Base-by-base conservation (phyloP, 2,888 invertebrate genomes). In the Tachina fera region DNA sequence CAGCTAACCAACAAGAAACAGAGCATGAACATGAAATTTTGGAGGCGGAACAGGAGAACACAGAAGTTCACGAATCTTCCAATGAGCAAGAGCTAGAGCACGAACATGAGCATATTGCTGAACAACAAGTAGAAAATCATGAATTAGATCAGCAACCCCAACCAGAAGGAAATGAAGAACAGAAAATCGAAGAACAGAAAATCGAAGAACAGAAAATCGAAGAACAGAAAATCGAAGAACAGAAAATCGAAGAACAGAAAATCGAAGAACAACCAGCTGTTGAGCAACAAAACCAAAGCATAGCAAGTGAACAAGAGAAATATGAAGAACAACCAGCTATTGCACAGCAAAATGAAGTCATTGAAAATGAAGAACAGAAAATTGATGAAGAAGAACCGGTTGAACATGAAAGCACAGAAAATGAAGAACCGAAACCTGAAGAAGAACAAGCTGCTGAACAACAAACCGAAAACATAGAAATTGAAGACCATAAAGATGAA, bases 51-150 rank as follows among this genome's bases (percentile, higher is more conserved):
- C 51, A 19, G 5, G 60, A 53, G 19, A 13, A 41, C 11, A 13
- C 9, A 10, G 39, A 41, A 11, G 10, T 14, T 31, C 51, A 75
- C 11, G 56, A 56, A n/a, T 2, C 13, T 8, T n/a, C 14, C 47
- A 1, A 39, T 31, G 16, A 56, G 16, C 16, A 67, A 43, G 41
- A 74, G 1, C 10, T 9, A 11, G 53, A 19, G 43, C 47, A 45
- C 8, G 41, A 14, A n/a, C 56, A 77, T 51, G 70, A 82, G 11
- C n/a, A 51, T 68, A n/a, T 22, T 4, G 0, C 43, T n/a, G 77
- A 61, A 43, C 3, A 65, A 2, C 22, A 22, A 51, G 11, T 19
- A 43, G 45, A 45, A 31, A 45, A 16, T 53, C 14, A 39, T 14
- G 61, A 79, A 3, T 8, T n/a, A 56, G 56, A 31, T 0, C 65